Evolutionary conservation across 2,888 invertebrate species (phyloP).

Genomic region (Erebia epiphron): DNA sequence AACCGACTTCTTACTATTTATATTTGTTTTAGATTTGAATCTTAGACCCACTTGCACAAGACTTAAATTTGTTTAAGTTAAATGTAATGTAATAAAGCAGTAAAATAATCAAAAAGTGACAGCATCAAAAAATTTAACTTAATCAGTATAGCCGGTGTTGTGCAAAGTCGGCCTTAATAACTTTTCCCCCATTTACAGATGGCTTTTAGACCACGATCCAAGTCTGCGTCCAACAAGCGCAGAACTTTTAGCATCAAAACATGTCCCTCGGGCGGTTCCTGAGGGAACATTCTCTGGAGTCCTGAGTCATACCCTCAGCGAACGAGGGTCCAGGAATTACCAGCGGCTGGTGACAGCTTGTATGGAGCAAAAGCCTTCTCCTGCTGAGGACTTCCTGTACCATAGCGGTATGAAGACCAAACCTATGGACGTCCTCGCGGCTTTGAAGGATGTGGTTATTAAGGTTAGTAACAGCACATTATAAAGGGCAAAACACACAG

Average conservation of each 20-base stretch:
- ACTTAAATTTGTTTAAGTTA: no score
- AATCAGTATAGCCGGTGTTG: no score
- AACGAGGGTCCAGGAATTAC: constrained; percentile 81
- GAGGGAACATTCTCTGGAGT: constrained; percentile 93
- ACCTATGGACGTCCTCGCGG: constrained; percentile 48
- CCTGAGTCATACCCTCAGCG: constrained; percentile 90
- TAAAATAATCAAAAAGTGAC: no score
- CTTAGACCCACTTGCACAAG: no score
- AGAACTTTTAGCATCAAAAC: constrained; percentile 91
- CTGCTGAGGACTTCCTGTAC: constrained; percentile 91
- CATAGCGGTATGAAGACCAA: constrained; percentile 73
- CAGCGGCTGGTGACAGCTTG: constrained; percentile 63
- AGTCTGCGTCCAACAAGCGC: constrained; percentile 91
- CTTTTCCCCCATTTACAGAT: constrained; percentile 47
- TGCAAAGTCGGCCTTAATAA: background rate
- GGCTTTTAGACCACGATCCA: constrained; percentile 94
- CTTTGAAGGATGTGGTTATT: constrained; percentile 58
- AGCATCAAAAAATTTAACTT: no score
- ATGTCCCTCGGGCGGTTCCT: constrained; percentile 94
- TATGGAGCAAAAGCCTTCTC: constrained; percentile 77
- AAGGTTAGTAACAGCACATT: constrained; percentile 50
- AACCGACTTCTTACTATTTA: no score
- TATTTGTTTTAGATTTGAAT: no score
- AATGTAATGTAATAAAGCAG: no score
- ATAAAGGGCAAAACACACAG: no score